Evolutionary conservation across 2,113 vertebrate species (phyloP), one percentile per base, ranked within the genome.

Genomic region (Peromyscus polionotus): DNA sequence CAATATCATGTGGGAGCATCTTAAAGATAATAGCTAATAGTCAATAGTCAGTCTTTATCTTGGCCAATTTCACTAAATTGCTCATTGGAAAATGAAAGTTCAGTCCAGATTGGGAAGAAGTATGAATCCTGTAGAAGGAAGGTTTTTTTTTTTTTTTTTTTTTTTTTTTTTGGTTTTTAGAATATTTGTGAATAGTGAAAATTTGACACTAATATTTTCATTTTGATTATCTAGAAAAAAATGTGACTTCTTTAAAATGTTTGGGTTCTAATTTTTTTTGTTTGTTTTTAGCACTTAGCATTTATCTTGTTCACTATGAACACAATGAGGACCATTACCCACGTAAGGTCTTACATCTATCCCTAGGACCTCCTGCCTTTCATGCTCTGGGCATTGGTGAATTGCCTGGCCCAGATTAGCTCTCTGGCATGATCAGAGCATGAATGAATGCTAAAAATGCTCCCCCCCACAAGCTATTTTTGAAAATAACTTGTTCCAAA

Each of bases 401-500:
- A 42, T 67, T 19, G 45, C 3, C 10, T 70, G 61, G n/a, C n/a
- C 31, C 17, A 42, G 2, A 65, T 59, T 16, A 95, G 51, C 20
- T 42, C 31, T 90, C 48, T 63, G 68, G 11, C 45, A n/a, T 2
- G 42, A 73, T 36, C 33, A 59, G 92, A 87, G 68, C 36, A 45
- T 26, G 72, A 12, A 14, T 4, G 22, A 90, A 85, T 76, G n/a
- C 48, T 92, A 70, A 88, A 92, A 83, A 79, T n/a, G n/a, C 12
- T 3, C 54, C 72, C 57, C 4, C 11, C 77, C 57, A 70, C 19
- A 86, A 73, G 5, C 36, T 81, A 39, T 45, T 61, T 79, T 92
- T 61, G 13, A 93, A 85, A 88, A 93, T 45, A n/a, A 73, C 65
- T 87, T 76, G 84, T 90, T 97, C 84, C 54, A 91, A 95, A 91